Conservation (phyloP, 2,113 vertebrate species). For the Apodemus sylvaticus region DNA sequence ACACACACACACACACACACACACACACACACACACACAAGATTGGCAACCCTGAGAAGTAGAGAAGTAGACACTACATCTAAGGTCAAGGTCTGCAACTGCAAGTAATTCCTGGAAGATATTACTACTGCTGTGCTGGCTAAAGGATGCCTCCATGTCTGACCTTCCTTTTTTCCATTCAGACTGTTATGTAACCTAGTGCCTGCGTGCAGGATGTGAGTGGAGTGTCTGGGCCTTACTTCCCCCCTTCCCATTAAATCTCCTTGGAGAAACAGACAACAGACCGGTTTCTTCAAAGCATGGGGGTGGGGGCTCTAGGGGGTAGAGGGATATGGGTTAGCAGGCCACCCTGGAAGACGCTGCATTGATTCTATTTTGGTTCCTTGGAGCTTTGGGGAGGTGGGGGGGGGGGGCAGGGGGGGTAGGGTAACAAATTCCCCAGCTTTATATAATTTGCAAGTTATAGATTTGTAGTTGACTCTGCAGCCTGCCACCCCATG, state of each 20-base stretch:
- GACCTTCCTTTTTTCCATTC: slow-evolving; percentile 82
- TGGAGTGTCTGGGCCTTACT: slow-evolving; percentile 78
- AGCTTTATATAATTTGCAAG: slow-evolving; percentile 83
- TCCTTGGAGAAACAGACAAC: not conserved
- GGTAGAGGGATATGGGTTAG: slow-evolving; percentile 81
- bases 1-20: not conserved
- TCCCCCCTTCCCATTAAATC: slow-evolving; percentile 52
- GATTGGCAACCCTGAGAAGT: slow-evolving; percentile 49
- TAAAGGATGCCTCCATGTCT: slow-evolving; percentile 82
- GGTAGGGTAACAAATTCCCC: slow-evolving; percentile 52
- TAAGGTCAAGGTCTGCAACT: slow-evolving; percentile 50
- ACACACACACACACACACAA: slow-evolving; percentile 14
- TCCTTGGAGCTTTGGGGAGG: not conserved
- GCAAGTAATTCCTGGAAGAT: slow-evolving; percentile 71
- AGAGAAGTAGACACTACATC: not conserved
- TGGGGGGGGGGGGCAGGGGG: not conserved
- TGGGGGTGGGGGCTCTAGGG: not conserved
- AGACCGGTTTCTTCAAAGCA: slow-evolving; percentile 18
- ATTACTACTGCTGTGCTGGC: slow-evolving; percentile 78
- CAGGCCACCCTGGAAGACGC: slow-evolving; percentile 80
- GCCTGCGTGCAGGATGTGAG: slow-evolving; percentile 81
- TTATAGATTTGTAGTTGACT: slow-evolving; percentile 71
- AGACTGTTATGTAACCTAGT: slow-evolving; percentile 85
- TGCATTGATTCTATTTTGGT: slow-evolving; percentile 22
- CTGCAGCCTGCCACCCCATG: slow-evolving; percentile 73